A percentile compares a stretch with the other conserved stretches of the same genome.
phyloP scores from a whole-genome alignment of 23 tunicate species.

The Diplosoma virens region DNA sequence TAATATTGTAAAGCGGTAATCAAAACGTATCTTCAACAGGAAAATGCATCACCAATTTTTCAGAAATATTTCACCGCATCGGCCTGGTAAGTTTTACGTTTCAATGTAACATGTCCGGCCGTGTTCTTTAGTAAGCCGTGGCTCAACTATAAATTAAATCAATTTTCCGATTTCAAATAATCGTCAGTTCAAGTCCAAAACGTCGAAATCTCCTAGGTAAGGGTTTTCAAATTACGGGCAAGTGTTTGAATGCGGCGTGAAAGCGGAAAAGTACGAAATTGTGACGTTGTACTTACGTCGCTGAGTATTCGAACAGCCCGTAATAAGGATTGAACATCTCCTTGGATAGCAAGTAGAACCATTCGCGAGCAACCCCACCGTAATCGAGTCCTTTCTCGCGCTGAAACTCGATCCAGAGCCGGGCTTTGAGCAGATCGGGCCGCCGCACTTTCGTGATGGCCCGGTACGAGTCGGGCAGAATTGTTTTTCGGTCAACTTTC shows the following conservation, averaged over 20 bases:
- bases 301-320: slow-evolving; percentile 94
- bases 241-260: background rate
- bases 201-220: too few species aligned
- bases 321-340: slow-evolving; percentile 99
- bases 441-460: slow-evolving; percentile 52
- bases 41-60: too few species aligned
- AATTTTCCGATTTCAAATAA: too few species aligned
- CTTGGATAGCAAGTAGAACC: slow-evolving; percentile 95
- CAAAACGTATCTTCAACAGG: too few species aligned
- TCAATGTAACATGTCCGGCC: too few species aligned
- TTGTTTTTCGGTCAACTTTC: slow-evolving; percentile 78
- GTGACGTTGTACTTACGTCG: too few species aligned
- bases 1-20: too few species aligned
- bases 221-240: background rate
- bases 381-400: slow-evolving; percentile 93
- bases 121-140: too few species aligned
- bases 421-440: slow-evolving; percentile 71
- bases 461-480: slow-evolving; percentile 81
- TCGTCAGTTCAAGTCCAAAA: too few species aligned
- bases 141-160: too few species aligned
- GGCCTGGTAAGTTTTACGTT: too few species aligned
- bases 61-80: too few species aligned
- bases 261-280: background rate
- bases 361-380: slow-evolving; percentile 96
- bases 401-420: slow-evolving; percentile 92